Conservation (phyloP, 2,797 vertebrate species). For the Scolopax rusticola region DNA sequence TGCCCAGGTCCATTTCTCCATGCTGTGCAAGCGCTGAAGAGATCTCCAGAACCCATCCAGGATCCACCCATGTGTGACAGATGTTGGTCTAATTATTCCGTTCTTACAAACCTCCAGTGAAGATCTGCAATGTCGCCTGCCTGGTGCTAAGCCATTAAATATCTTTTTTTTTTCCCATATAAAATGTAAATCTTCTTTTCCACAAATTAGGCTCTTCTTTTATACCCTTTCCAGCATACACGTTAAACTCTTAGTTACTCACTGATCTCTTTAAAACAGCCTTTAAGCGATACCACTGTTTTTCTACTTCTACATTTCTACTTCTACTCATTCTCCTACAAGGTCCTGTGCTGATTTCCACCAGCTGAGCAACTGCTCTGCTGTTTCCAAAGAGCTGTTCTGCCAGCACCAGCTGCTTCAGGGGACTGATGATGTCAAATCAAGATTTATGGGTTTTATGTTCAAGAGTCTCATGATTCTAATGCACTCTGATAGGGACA, state of each 20-base stretch:
- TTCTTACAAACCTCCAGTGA: background rate
- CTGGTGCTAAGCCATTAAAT: background rate
- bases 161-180: background rate
- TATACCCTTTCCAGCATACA: background rate
- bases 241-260: background rate
- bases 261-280: conserved; percentile 13
- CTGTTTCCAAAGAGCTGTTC: background rate
- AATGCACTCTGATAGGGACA: background rate
- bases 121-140: background rate
- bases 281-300: background rate
- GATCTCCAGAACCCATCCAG: background rate
- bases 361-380: background rate
- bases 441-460: background rate
- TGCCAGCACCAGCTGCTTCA: background rate
- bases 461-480: background rate
- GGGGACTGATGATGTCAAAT: background rate
- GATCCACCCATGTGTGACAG: background rate
- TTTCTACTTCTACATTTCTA: background rate
- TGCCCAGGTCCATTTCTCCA: background rate
- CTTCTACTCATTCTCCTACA: background rate
- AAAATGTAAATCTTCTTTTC: conserved; percentile 1
- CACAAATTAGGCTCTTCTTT: background rate
- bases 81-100: conserved; percentile 8
- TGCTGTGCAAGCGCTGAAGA: background rate
- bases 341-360: background rate